Conservation (phyloP, 2,888 invertebrate species). For the Hirtodrosophila cameraria region DNA sequence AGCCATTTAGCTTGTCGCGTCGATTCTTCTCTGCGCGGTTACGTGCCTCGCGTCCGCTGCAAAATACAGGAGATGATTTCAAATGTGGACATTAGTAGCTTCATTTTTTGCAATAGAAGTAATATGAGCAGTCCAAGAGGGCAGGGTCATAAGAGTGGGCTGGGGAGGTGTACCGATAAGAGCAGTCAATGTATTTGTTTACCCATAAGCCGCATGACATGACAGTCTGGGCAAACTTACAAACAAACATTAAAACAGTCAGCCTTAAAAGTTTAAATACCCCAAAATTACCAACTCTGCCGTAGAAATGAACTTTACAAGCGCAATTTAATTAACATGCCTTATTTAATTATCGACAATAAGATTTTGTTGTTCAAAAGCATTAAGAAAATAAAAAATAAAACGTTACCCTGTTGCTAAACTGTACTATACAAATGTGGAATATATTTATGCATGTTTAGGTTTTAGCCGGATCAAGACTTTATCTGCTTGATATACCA, state of each 20-base stretch:
- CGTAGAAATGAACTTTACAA: neutral
- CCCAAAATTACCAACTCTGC: neutral
- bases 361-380: too few species aligned
- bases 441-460: too few species aligned
- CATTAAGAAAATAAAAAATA: too few species aligned
- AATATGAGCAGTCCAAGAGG: too few species aligned
- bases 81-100: slow-evolving; percentile 25
- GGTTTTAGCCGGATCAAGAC: too few species aligned
- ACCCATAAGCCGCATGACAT: slow-evolving; percentile 27
- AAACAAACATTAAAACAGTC: neutral
- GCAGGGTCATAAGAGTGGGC: neutral
- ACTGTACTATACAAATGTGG: too few species aligned
- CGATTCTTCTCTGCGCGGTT: slow-evolving; percentile 96
- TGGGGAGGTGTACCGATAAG: neutral
- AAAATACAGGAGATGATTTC: slow-evolving; percentile 58
- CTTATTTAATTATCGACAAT: neutral
- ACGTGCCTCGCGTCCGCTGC: slow-evolving; percentile 90
- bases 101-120: too few species aligned
- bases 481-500: too few species aligned
- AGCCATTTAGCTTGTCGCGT: slow-evolving; percentile 93
- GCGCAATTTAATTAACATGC: neutral
- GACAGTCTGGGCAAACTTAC: slow-evolving; percentile 9
- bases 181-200: slow-evolving; percentile 32
- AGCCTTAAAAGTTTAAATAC: too few species aligned
- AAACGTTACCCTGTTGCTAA: too few species aligned